Percentiles rank a stretch among this genome's conserved stretches.
phyloP scores from a whole-genome alignment of 2,797 vertebrate species.

The Chiroxiphia lanceolata region DNA sequence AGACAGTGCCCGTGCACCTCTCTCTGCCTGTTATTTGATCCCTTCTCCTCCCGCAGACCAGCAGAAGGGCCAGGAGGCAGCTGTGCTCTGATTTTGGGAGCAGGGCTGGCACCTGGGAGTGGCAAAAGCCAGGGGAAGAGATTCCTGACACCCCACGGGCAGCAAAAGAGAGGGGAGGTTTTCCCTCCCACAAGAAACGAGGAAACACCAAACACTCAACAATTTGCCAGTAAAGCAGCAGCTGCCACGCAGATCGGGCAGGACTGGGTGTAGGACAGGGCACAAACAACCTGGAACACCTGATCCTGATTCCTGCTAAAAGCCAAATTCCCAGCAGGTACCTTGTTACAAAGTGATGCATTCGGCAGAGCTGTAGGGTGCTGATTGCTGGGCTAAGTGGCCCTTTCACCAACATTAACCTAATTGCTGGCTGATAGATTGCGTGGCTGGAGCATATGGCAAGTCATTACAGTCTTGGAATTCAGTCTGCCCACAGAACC shows the following conservation, averaged over 20 bases:
- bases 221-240: not conserved
- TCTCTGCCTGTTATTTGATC: not conserved
- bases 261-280: rapidly evolving
- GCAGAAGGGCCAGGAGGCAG: not conserved
- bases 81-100: not conserved
- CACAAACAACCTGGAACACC: not conserved
- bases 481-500: slow-evolving; percentile 62
- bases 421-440: slow-evolving; percentile 77
- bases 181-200: not conserved
- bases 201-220: not conserved
- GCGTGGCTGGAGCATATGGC: slow-evolving; percentile 70
- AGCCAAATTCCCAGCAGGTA: slow-evolving; percentile 37
- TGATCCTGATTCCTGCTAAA: not conserved
- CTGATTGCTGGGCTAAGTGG: slow-evolving; percentile 72
- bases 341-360: slow-evolving; percentile 29
- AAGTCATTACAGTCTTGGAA: slow-evolving; percentile 68
- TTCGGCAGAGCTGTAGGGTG: slow-evolving; percentile 45
- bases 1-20: not conserved
- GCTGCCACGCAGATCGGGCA: not conserved
- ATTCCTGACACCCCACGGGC: rapidly evolving
- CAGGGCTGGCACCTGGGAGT: not conserved
- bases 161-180: not conserved
- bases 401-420: slow-evolving; percentile 78
- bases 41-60: not conserved
- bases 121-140: rapidly evolving